Base-by-base conservation (phyloP, 2,888 invertebrate genomes). In the Dicroscelio sp. region DNA sequence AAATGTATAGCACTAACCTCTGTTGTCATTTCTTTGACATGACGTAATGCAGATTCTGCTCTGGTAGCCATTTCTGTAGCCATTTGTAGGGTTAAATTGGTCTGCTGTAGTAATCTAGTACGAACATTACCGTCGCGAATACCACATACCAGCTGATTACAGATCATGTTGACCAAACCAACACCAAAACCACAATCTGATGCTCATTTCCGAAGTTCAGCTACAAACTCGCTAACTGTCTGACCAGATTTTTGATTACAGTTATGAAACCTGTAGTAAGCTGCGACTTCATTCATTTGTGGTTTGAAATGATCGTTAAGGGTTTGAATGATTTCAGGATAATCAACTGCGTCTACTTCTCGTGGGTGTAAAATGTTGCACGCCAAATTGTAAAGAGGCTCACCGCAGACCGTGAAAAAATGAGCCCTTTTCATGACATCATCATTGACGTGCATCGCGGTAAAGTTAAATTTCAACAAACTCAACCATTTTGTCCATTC, bases 81-180 rank as follows among this genome's bases (percentile, higher is more conserved):
- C 1, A 12, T 17, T 20, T 60, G 58, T 4, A 83, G 23, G 5
- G 83, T 83, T 2, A 83, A 73, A n/a, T 83, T 35, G 0, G 33
- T 12, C 23, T 55, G 25, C 25, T 83, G 73, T 17, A 86, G n/a
- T 6, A 86, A 58, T 5, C 71, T 23, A 20, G 86, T 10, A 1
- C 86, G 58, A 6, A 86, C 79, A 20, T 86, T 75, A 3, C 48
- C 30, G 25, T 86, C 79, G 12, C 71, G 58, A n/a, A 79, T 69
- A 0, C 79, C 86, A n/a, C 86, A 86, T 1, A 86, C 79, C 12
- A 86, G 35, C 58, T 86, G 78, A 35, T 86, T 86, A 14, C 86
- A 43, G 4, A 86, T 86, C 86, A 86, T 78, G 27, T 79, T 75
- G n/a, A 71, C 79, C 2, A 78, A n/a, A 0, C 17, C 33, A 1